Percentiles rank a stretch among this genome's conserved stretches.
Evolutionary conservation across 1,140 invertebrate genomes (phyloP).

Genomic region (Euschistus heros): DNA sequence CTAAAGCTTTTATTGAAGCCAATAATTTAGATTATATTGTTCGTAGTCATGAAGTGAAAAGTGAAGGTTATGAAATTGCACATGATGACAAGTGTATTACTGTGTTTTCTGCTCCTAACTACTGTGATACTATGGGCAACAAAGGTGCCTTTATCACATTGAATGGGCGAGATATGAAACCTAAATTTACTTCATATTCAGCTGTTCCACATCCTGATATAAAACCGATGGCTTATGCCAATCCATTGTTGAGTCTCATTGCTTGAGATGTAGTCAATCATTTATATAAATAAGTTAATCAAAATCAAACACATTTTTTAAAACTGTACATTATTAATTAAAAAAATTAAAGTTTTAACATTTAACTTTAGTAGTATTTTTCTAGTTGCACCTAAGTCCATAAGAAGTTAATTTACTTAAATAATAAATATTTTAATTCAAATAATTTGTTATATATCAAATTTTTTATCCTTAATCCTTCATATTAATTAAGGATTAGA

Average conservation of each 20-base stretch:
- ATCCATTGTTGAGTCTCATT: conserved; percentile 49
- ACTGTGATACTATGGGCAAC: conserved; percentile 99
- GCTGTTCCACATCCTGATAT: conserved; percentile 96
- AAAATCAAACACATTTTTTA: too few relatives aligned
- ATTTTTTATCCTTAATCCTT: too few relatives aligned
- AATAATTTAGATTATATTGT: conserved; percentile 91
- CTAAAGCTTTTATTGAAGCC: conserved; percentile 66
- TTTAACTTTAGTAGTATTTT: too few relatives aligned
- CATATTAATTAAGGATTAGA: too few relatives aligned
- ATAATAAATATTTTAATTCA: too few relatives aligned
- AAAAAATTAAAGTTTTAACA: too few relatives aligned
- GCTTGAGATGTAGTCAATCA: conserved; percentile 13
- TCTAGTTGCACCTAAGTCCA: too few relatives aligned
- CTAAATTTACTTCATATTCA: conserved; percentile 82
- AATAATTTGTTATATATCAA: too few relatives aligned
- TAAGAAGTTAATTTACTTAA: too few relatives aligned
- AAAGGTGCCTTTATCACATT: conserved; percentile 94
- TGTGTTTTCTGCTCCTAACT: conserved; percentile 97
- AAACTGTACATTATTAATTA: too few relatives aligned
- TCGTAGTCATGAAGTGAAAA: conserved; percentile 96
- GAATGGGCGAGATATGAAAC: conserved; percentile 80
- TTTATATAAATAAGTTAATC: too few relatives aligned
- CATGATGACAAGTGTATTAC: conserved; percentile 93
- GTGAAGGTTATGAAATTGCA: conserved; percentile 86
- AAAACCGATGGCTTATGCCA: conserved; percentile 92